Evolutionary conservation across 2,797 vertebrate genomes (phyloP).

Genomic region (Takifugu ocellatus): DNA sequence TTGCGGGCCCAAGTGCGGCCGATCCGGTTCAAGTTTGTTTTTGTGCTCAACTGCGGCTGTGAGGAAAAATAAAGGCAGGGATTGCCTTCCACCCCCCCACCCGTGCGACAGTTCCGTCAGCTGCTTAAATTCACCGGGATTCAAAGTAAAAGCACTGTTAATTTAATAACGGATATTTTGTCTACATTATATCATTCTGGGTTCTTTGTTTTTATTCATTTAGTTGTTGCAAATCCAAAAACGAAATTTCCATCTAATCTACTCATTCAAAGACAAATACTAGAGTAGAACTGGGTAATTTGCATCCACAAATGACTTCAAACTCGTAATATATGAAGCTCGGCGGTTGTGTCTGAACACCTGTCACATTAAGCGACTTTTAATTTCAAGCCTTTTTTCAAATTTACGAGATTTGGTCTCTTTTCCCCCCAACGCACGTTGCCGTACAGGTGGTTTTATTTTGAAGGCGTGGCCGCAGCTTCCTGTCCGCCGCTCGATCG

Average conservation of each 20-base stretch:
- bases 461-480: not conserved
- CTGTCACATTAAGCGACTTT: too few species aligned
- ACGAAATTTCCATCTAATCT: too few species aligned
- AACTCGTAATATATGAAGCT: too few species aligned
- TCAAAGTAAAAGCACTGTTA: conserved; percentile 53
- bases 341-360: too few species aligned
- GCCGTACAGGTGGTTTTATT: conserved; percentile 32
- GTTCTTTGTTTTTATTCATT: not conserved
- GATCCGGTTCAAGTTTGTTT: conserved; percentile 61
- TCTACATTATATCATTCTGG: not conserved
- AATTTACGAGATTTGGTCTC: too few species aligned
- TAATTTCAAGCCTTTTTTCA: too few species aligned
- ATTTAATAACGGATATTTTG: not conserved
- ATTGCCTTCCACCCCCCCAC: conserved; percentile 52
- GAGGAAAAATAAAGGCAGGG: conserved; percentile 69
- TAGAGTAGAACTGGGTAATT: not conserved
- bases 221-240: not conserved
- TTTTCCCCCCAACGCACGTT: too few species aligned
- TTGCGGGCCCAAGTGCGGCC: conserved; percentile 2
- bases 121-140: not conserved
- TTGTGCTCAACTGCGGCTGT: conserved; percentile 46
- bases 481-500: conserved; percentile 6
- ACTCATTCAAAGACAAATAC: not conserved
- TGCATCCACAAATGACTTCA: too few species aligned
- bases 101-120: conserved; percentile 20